Conservation (phyloP, 2,888 invertebrate species). For the Sussaba pulchella region DNA sequence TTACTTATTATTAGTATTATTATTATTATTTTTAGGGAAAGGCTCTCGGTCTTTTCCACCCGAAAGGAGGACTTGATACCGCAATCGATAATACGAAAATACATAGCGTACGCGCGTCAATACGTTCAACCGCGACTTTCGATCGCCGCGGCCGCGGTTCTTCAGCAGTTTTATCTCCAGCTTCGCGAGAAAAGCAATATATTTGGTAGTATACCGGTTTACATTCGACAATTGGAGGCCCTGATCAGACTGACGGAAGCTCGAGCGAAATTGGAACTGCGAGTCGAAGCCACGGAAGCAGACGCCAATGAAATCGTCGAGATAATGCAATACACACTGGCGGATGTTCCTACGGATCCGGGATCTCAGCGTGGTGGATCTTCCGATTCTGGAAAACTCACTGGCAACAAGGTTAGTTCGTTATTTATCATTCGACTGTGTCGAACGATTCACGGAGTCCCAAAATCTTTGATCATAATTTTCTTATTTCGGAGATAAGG, state of each 20-base stretch:
- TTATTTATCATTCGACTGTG: slow-evolving; percentile 4
- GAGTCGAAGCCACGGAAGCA: slow-evolving; percentile 90
- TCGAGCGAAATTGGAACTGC: slow-evolving; percentile 93
- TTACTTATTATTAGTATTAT: slow-evolving; percentile 12
- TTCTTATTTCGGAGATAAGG: too few relatives aligned
- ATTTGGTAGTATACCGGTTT: slow-evolving; percentile 89
- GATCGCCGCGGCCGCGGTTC: slow-evolving; percentile 88
- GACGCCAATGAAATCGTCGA: slow-evolving; percentile 96
- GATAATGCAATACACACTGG: slow-evolving; percentile 89
- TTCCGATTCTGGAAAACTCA: slow-evolving; percentile 84
- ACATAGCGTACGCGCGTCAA: slow-evolving; percentile 95
- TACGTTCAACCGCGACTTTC: slow-evolving; percentile 93
- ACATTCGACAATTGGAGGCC: slow-evolving; percentile 94
- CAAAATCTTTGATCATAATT: slow-evolving; percentile 42
- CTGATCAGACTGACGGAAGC: slow-evolving; percentile 95
- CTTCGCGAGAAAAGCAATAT: slow-evolving; percentile 89
- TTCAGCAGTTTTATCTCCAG: slow-evolving; percentile 93
- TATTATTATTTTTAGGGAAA: slow-evolving; percentile 67
- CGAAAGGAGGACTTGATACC: slow-evolving; percentile 91
- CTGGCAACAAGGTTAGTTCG: slow-evolving; percentile 83
- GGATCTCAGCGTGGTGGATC: slow-evolving; percentile 85
- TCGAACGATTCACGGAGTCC: slow-evolving; percentile 49
- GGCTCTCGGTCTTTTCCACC: slow-evolving; percentile 84
- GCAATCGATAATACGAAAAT: slow-evolving; percentile 92
- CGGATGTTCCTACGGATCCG: slow-evolving; percentile 68